Conservation (phyloP, 2,888 invertebrate genomes). For the Zaprionus obscuricornis region DNA sequence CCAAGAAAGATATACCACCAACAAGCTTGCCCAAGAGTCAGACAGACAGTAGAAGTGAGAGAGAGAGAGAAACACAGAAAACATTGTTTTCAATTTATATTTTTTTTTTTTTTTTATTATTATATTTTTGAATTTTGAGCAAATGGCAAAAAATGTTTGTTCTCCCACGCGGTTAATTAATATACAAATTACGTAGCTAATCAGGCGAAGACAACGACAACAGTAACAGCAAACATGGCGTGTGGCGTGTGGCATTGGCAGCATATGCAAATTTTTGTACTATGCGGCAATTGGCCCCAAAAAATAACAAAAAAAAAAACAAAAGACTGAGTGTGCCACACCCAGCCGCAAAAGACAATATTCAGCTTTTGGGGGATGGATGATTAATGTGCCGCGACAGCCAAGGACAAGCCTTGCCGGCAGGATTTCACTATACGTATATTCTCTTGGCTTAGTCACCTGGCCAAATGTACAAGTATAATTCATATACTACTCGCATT, state of each 20-base stretch:
- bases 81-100: constrained; percentile 61
- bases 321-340: constrained; percentile 28
- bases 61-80: too few species aligned
- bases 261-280: constrained; percentile 40
- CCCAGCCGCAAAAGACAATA: constrained; percentile 38
- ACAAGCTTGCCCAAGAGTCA: not conserved
- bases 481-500: constrained; percentile 13
- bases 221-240: not conserved
- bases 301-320: constrained; percentile 20
- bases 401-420: constrained; percentile 56
- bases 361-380: constrained; percentile 39
- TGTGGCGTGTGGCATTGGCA: constrained; percentile 40
- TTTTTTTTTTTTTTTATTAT: constrained; percentile 35
- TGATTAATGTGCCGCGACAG: constrained; percentile 74
- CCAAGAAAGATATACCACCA: not conserved
- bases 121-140: not conserved
- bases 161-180: constrained; percentile 64
- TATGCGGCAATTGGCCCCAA: constrained; percentile 54
- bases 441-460: constrained; percentile 75
- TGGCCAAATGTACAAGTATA: constrained; percentile 32
- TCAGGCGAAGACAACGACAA: constrained; percentile 26
- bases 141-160: constrained; percentile 32
- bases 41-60: too few species aligned
- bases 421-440: constrained; percentile 52
- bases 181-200: constrained; percentile 67